These are phyloP conservation scores for Volucella bombylans DNA, from an alignment of 2,888 invertebrate species.

Conservation along the genomic window DNA sequence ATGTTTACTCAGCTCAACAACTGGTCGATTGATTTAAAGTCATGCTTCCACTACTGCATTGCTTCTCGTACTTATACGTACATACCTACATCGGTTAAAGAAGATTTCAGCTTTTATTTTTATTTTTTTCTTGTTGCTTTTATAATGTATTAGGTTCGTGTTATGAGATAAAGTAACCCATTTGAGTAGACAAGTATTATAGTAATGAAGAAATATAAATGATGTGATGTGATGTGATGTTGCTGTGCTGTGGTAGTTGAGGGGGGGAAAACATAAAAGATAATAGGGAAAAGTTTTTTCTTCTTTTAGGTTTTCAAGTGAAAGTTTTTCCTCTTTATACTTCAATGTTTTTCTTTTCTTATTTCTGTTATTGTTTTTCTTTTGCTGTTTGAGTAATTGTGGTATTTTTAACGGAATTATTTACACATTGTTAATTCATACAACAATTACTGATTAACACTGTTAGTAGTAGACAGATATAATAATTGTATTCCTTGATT, in stretches of 20 bases:
- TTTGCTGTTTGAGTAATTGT: slow-evolving; percentile 28
- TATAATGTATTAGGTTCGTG: slow-evolving; percentile 58
- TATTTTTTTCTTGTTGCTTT: neutral
- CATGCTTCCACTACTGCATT: slow-evolving; percentile 12
- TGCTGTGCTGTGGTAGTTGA: neutral
- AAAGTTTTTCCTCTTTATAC: slow-evolving; percentile 56
- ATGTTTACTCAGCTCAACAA: neutral
- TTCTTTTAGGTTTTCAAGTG: slow-evolving; percentile 45
- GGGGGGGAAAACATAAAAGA: slow-evolving; percentile 15
- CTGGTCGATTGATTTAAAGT: slow-evolving; percentile 55
- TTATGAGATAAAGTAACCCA: slow-evolving; percentile 67
- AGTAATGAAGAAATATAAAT: slow-evolving; percentile 63
- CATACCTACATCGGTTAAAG: slow-evolving; percentile 8
- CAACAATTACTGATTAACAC: slow-evolving; percentile 3
- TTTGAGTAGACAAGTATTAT: slow-evolving; percentile 54
- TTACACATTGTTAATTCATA: slow-evolving; percentile 1
- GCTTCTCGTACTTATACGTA: slow-evolving; percentile 15
- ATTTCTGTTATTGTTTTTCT: slow-evolving; percentile 10
- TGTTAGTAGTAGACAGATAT: neutral
- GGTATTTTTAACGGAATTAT: slow-evolving; percentile 30
- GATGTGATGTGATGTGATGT: slow-evolving; percentile 25
- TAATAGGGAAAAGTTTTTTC: slow-evolving; percentile 46
- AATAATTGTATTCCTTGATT: neutral
- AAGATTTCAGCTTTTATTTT: slow-evolving; percentile 4
- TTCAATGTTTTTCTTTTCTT: neutral